phyloP scores from a whole-genome alignment of 2,113 vertebrate species.

The Abramis brama region DNA sequence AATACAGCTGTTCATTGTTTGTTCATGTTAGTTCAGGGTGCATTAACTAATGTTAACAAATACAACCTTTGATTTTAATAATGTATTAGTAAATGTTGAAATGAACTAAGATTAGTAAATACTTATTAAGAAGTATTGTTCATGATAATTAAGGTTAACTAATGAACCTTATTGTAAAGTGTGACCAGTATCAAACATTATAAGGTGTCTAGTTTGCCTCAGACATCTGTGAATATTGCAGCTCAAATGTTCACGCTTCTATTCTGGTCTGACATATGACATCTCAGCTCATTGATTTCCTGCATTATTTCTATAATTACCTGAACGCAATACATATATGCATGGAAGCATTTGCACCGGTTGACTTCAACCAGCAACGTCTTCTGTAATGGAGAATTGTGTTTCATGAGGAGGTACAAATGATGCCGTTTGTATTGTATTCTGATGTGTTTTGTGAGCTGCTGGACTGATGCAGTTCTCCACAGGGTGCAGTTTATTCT shows the following conservation, averaged over 20 bases:
- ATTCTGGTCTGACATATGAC: slow-evolving; percentile 1
- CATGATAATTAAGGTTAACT: too few relatives aligned
- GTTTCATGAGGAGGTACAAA: background rate
- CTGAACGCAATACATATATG: slow-evolving; percentile 3
- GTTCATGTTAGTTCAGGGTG: too few relatives aligned
- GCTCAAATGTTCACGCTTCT: slow-evolving; percentile 17
- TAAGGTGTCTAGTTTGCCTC: background rate
- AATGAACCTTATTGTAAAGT: too few relatives aligned
- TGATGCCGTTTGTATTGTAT: background rate
- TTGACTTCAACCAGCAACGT: background rate
- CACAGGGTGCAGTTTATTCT: slow-evolving; percentile 21
- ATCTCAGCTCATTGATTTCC: slow-evolving; percentile 14
- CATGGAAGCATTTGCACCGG: background rate
- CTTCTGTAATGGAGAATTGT: background rate
- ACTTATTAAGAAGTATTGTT: too few relatives aligned
- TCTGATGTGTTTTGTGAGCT: background rate
- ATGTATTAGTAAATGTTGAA: too few relatives aligned
- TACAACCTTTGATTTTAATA: too few relatives aligned
- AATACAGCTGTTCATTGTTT: too few relatives aligned
- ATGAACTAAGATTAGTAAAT: too few relatives aligned
- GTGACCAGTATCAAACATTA: background rate
- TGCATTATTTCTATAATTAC: slow-evolving; percentile 20
- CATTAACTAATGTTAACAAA: too few relatives aligned
- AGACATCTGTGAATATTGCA: background rate
- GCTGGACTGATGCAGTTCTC: slow-evolving; percentile 20